Evolutionary conservation across 1,140 invertebrate species (phyloP).

Genomic region (Neodiprion virginianus): DNA sequence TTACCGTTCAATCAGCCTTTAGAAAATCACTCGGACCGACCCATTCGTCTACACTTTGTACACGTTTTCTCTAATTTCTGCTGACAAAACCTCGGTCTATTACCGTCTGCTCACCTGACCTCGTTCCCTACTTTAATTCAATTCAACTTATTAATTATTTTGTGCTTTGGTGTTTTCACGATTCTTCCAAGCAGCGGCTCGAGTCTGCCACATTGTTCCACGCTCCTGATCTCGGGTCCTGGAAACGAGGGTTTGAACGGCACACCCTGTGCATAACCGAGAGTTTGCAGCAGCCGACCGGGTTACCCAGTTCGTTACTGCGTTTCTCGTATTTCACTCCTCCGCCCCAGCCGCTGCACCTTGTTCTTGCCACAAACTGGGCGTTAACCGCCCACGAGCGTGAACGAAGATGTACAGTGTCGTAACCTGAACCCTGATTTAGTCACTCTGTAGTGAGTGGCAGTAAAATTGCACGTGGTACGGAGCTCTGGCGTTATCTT

Average conservation of each 20-base stretch:
- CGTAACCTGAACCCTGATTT: slow-evolving; percentile 1
- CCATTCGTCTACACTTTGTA: too few species aligned
- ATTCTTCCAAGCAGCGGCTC: too few species aligned
- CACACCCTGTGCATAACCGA: too few species aligned
- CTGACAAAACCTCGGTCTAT: too few species aligned
- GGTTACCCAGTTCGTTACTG: background rate
- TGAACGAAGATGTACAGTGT: slow-evolving; percentile 5
- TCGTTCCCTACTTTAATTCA: too few species aligned
- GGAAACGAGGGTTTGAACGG: too few species aligned
- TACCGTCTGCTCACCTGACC: too few species aligned
- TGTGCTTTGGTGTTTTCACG: too few species aligned
- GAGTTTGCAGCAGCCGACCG: background rate
- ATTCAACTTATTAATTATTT: too few species aligned
- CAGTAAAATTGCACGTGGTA: background rate
- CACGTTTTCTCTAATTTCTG: too few species aligned
- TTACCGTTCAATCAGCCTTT: background rate
- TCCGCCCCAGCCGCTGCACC: background rate
- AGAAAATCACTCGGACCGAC: background rate
- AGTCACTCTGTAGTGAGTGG: background rate
- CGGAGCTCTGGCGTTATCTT: background rate
- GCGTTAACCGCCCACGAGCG: background rate
- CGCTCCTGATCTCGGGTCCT: too few species aligned
- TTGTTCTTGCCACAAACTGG: slow-evolving; percentile 1
- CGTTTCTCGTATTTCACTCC: slow-evolving; percentile 4
- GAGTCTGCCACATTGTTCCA: too few species aligned